These are phyloP conservation scores for Halocynthia aurantium DNA, from an alignment of 23 tunicate genomes.

Conservation along the genomic window DNA sequence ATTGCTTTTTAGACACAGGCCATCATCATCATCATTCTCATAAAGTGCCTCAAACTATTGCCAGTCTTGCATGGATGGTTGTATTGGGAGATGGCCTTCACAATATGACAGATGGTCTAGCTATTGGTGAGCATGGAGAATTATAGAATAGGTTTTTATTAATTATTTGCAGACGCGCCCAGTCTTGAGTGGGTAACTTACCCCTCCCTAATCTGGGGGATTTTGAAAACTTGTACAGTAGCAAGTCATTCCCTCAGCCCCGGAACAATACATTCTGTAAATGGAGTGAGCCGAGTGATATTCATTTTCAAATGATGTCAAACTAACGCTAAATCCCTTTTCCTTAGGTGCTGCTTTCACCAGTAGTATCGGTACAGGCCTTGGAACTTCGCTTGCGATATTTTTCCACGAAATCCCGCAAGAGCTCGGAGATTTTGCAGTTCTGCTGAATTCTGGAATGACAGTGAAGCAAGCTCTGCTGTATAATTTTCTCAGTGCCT, in stretches of 20 bases:
- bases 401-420: slow-evolving; percentile 91
- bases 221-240: too few relatives aligned
- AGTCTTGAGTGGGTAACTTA: not conserved
- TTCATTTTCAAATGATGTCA: not conserved
- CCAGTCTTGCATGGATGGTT: slow-evolving; percentile 90
- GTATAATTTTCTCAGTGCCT: slow-evolving; percentile 70
- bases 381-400: slow-evolving; percentile 69
- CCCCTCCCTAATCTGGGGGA: not conserved
- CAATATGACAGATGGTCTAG: slow-evolving; percentile 87
- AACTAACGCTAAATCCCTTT: not conserved
- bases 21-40: slow-evolving; percentile 67
- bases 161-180: not conserved
- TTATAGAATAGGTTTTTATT: not conserved
- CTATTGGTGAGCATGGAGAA: slow-evolving; percentile 52
- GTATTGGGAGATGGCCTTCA: slow-evolving; percentile 89
- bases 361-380: slow-evolving; percentile 77
- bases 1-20: slow-evolving; percentile 9
- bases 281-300: too few relatives aligned
- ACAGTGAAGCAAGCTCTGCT: slow-evolving; percentile 68
- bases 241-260: too few relatives aligned
- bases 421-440: slow-evolving; percentile 87
- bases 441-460: slow-evolving; percentile 76
- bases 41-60: slow-evolving; percentile 45
- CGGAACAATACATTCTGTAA: too few relatives aligned
- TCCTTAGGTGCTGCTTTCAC: slow-evolving; percentile 87